Conservation (phyloP, 2,113 vertebrate species). For the Puma concolor region DNA sequence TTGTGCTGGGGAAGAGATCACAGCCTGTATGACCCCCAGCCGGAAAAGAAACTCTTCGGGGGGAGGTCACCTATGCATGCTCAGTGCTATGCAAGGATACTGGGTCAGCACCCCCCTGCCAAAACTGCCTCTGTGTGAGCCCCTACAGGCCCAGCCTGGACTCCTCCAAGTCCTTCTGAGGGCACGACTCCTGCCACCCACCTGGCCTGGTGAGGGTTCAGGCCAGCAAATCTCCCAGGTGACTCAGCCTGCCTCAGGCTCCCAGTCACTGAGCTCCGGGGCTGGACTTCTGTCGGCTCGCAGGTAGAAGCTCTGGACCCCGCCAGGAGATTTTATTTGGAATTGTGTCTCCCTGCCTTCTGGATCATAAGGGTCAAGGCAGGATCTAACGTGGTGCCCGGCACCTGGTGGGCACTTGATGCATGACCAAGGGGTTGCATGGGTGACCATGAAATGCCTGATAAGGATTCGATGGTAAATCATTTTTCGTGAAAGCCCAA, state of each 20-base stretch:
- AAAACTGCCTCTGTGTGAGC: neutral
- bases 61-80: no score
- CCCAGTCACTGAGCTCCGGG: neutral
- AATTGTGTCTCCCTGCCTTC: neutral
- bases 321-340: neutral
- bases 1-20: neutral
- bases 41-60: neutral
- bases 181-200: neutral
- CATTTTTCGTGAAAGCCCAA: neutral
- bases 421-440: fast-evolving
- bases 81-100: no score
- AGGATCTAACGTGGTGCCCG: neutral
- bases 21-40: fast-evolving
- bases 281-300: fast-evolving
- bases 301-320: neutral
- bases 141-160: neutral
- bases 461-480: neutral
- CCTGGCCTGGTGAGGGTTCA: fast-evolving
- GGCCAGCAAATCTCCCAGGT: neutral
- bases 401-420: no score
- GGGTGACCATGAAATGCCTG: neutral
- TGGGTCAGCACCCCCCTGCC: neutral
- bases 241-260: no score
- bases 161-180: neutral
- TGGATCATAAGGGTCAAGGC: neutral